Evolutionary conservation across 2,888 invertebrate genomes (phyloP).

Genomic region (Rhingia rostrata): DNA sequence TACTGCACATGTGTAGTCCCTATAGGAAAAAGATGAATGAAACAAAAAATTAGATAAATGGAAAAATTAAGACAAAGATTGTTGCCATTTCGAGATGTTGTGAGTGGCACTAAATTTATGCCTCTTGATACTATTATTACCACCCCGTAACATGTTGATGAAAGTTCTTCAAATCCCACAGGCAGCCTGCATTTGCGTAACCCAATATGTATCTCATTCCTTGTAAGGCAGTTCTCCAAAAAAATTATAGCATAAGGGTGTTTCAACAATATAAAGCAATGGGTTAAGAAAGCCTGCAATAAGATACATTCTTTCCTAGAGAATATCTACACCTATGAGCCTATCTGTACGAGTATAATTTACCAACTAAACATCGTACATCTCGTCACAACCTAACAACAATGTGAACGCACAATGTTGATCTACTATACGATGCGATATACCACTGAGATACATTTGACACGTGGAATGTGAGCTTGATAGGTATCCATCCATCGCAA

Average conservation of each 20-base stretch:
- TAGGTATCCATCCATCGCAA: background rate
- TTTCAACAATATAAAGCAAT: constrained; percentile 12
- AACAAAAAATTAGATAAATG: too few species aligned
- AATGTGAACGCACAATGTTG: constrained; percentile 23
- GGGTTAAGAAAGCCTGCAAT: constrained; percentile 14
- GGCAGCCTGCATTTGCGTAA: too few species aligned
- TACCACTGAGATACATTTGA: background rate
- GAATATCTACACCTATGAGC: background rate
- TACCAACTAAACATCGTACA: constrained; percentile 1
- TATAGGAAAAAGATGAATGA: too few species aligned
- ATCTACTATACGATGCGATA: constrained; percentile 6
- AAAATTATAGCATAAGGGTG: constrained; percentile 23
- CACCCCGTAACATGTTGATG: too few species aligned
- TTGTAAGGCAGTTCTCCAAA: background rate
- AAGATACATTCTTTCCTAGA: background rate
- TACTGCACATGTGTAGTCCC: too few species aligned
- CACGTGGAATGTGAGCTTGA: constrained; percentile 1
- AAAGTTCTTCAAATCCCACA: too few species aligned
- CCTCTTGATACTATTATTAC: too few species aligned
- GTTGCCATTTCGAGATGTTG: too few species aligned
- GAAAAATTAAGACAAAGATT: too few species aligned
- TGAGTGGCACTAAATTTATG: too few species aligned
- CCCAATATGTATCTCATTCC: too few species aligned
- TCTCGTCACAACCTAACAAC: constrained; percentile 24
- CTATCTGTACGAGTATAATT: background rate